phyloP scores from a whole-genome alignment of 2,797 vertebrate species.

The Poeciliopsis presidionis region DNA sequence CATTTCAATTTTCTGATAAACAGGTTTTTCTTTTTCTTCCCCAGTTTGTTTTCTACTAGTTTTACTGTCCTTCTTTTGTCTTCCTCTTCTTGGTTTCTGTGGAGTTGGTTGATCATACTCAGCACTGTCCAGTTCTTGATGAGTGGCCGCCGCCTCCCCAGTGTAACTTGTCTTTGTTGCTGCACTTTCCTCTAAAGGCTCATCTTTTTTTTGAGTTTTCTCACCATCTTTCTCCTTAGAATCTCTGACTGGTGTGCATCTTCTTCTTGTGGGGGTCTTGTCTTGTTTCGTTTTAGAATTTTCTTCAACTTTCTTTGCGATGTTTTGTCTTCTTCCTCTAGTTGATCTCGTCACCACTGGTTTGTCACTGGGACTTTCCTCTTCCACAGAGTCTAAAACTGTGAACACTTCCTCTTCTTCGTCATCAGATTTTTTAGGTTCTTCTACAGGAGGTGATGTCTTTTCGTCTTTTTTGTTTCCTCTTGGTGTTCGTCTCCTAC shows the following conservation, averaged over 20 bases:
- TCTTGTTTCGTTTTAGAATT: conserved; percentile 20
- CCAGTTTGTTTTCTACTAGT: conserved; percentile 9
- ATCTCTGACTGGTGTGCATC: conserved; percentile 26
- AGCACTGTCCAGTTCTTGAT: conserved; percentile 27
- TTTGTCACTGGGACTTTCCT: conserved; percentile 9
- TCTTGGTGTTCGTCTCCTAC: conserved; percentile 34
- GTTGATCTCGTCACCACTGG: conserved; percentile 21
- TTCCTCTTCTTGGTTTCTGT: conserved; percentile 28
- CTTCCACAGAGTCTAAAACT: conserved; percentile 59
- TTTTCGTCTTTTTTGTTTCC: conserved; percentile 42
- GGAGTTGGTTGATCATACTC: conserved; percentile 3
- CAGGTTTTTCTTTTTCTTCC: conserved; percentile 46
- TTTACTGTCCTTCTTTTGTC: conserved; percentile 38
- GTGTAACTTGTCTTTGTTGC: conserved; percentile 21
- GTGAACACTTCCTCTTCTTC: conserved; percentile 24
- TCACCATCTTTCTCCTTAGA: conserved; percentile 14
- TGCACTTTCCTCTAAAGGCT: not conserved
- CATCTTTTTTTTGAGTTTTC: not conserved
- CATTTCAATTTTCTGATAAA: conserved; percentile 34
- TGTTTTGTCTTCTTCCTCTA: conserved; percentile 42
- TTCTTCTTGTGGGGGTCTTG: conserved; percentile 3
- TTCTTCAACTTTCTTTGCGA: not conserved
- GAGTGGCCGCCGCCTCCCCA: conserved; percentile 2
- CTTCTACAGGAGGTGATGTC: not conserved
- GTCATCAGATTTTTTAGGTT: not conserved